These are phyloP conservation scores for Sphaerodactylus townsendi DNA, from an alignment of 2,113 vertebrate genomes.

Conservation along the genomic window DNA sequence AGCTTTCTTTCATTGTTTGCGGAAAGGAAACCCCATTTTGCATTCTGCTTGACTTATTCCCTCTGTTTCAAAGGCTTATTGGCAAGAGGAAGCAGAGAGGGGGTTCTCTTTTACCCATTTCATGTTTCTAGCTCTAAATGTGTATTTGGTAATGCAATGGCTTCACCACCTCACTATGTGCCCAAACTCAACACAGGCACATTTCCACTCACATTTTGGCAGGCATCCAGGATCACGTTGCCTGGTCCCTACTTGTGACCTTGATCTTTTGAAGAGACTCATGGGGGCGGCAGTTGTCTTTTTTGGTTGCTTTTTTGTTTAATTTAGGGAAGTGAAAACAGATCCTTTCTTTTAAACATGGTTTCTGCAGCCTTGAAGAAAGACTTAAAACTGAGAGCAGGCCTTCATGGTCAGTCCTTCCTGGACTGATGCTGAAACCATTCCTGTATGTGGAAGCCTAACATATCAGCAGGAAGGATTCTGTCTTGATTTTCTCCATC, in stretches of 20 bases:
- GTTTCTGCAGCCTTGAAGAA: neutral
- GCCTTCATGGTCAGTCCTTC: neutral
- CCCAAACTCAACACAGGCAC: neutral
- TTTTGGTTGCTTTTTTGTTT: neutral
- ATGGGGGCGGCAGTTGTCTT: neutral
- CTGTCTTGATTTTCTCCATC: neutral
- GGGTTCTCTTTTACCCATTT: neutral
- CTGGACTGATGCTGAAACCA: neutral
- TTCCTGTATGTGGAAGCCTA: neutral
- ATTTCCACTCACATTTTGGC: neutral
- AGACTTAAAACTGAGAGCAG: neutral
- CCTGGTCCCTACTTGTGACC: neutral
- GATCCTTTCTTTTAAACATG: neutral
- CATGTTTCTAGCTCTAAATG: neutral
- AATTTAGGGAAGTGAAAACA: neutral
- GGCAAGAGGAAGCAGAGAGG: neutral
- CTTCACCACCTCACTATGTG: neutral
- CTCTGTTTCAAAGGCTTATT: neutral
- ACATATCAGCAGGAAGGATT: neutral
- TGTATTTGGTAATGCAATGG: neutral
- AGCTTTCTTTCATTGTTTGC: neutral
- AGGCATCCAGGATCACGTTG: neutral
- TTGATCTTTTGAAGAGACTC: neutral
- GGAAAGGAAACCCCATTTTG: neutral
- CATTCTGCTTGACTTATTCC: neutral